Conservation (phyloP, 2,113 vertebrate genomes). For the western clawed frog (Xenopus tropicalis) region DNA sequence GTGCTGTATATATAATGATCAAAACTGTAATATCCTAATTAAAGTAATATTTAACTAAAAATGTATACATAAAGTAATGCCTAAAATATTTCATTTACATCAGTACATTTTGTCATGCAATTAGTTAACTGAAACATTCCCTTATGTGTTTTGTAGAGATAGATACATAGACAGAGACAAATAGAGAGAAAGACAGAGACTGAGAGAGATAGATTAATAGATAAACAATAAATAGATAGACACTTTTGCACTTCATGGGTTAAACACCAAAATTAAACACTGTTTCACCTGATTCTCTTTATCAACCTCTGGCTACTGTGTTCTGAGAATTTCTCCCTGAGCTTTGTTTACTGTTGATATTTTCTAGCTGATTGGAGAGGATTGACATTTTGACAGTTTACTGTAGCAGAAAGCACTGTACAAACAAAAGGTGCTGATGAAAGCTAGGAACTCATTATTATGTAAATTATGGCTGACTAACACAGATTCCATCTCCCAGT, state of each 20-base stretch:
- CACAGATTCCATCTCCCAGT: conserved; percentile 79
- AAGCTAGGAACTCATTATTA: conserved; percentile 88
- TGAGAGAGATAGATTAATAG: too few relatives aligned
- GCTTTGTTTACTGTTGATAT: conserved; percentile 81
- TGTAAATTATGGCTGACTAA: conserved; percentile 87
- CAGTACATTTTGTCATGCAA: too few relatives aligned
- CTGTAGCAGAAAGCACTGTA: conserved; percentile 79
- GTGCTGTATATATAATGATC: too few relatives aligned
- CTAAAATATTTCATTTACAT: too few relatives aligned
- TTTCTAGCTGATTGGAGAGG: conserved; percentile 80
- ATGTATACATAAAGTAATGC: too few relatives aligned
- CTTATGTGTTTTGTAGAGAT: too few relatives aligned
- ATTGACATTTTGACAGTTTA: conserved; percentile 92
- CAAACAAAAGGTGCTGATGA: conserved; percentile 95
- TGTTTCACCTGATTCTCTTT: conserved; percentile 49
- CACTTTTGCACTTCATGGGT: conserved; percentile 1
- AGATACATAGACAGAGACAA: too few relatives aligned
- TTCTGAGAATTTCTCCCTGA: conserved; percentile 74
- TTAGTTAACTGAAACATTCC: too few relatives aligned
- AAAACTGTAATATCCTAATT: too few relatives aligned
- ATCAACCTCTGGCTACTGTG: conserved; percentile 54
- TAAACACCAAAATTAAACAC: conserved; percentile 28
- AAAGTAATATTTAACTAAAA: too few relatives aligned
- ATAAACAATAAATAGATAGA: too few relatives aligned
- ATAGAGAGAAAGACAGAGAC: too few relatives aligned